Evolutionary conservation across 2,113 vertebrate species (phyloP).

Genomic region (Ranitomeya variabilis): DNA sequence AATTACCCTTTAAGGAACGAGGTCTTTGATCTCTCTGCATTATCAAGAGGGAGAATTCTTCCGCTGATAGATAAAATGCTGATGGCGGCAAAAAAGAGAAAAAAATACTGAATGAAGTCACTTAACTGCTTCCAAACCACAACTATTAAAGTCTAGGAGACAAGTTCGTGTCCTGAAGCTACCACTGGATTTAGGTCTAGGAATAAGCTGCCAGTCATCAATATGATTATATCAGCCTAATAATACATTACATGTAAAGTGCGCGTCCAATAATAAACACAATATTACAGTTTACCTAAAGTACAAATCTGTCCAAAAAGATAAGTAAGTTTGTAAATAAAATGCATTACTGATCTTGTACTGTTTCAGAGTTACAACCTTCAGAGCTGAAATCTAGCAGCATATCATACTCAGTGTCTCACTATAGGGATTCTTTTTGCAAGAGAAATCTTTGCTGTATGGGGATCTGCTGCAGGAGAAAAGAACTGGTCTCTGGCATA

Average conservation of each 20-base stretch:
- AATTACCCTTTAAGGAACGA: conserved; percentile 46
- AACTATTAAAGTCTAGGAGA: not conserved
- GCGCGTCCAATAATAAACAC: no score
- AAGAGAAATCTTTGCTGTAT: no score
- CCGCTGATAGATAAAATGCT: conserved; percentile 30
- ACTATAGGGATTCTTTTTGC: not conserved
- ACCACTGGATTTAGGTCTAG: not conserved
- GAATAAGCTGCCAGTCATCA: not conserved
- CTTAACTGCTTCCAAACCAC: not conserved
- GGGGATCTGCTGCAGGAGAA: no score
- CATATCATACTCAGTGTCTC: not conserved
- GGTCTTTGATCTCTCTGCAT: conserved; percentile 41
- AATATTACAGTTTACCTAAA: no score
- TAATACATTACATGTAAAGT: no score
- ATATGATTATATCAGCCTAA: no score
- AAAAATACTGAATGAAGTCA: not conserved
- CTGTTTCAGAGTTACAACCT: not conserved
- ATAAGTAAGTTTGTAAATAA: not conserved
- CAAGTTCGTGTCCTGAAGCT: not conserved
- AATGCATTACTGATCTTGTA: not conserved
- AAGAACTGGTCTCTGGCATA: not conserved
- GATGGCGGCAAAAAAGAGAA: not conserved
- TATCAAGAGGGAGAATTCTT: conserved; percentile 18
- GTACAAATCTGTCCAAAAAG: not conserved
- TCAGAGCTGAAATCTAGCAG: not conserved